These are phyloP conservation scores for Brachylomia viminalis DNA, from an alignment of 2,888 invertebrate species.

Conservation along the genomic window DNA sequence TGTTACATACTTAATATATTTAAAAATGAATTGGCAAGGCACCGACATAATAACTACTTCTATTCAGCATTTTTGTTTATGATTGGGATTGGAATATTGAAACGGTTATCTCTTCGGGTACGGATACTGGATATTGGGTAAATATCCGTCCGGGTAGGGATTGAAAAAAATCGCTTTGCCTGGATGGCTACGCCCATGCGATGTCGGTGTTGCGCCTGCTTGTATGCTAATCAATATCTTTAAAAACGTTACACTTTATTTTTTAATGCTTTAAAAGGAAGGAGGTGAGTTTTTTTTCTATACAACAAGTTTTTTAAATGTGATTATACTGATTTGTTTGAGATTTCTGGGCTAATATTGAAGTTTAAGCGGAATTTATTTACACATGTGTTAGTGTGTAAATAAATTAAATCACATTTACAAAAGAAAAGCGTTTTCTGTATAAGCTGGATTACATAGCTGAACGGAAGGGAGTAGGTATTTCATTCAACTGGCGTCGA, in stretches of 20 bases:
- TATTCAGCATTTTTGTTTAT: background rate
- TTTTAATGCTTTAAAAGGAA: background rate
- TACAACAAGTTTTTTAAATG: background rate
- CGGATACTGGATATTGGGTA: background rate
- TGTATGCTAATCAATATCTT: background rate
- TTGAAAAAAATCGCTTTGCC: background rate
- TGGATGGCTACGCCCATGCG: background rate
- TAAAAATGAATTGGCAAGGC: background rate
- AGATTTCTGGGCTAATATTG: background rate
- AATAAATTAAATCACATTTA: background rate
- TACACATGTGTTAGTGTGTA: background rate
- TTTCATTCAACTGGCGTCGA: background rate
- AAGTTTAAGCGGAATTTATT: constrained; percentile 6
- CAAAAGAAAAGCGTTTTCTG: background rate
- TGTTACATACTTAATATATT: background rate
- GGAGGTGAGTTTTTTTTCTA: background rate
- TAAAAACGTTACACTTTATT: background rate
- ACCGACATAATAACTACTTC: background rate
- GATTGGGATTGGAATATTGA: background rate
- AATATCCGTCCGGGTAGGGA: background rate
- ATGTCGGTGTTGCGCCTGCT: background rate
- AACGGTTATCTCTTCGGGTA: background rate
- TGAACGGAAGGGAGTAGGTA: background rate
- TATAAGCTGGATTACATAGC: background rate
- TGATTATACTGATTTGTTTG: background rate